Base-by-base conservation (phyloP, 2,797 vertebrate species). In the Cichlasoma orientale region DNA sequence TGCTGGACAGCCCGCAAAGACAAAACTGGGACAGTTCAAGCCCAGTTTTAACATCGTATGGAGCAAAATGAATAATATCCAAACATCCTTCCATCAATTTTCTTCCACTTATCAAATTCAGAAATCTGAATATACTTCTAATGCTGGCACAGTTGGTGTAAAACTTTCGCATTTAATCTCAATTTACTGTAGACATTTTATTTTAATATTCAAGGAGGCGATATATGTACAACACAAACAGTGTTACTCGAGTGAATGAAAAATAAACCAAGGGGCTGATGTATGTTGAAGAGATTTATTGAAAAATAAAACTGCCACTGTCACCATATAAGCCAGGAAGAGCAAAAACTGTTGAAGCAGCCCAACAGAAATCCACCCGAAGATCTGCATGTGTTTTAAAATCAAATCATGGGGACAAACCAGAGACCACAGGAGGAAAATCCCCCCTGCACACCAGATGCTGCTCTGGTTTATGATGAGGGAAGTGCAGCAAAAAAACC, bases 271-370 rank as follows among this genome's bases (percentile, higher is more conserved):
- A 52, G 19, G 58, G 7, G 72, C 12, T 3, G 9, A 52, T 7
- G 27, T 79, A 59, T 70, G 79, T 89, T 72, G 78, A 89, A 79
- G 79, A 88, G 33, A 79, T 95, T 94, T 95, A 94, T 93, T 94
- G 71, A 84, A 92, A 94, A 94, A 91, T 92, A 90, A 93, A 94
- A 93, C 85, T 79, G 89, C 84, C 86, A 90, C 76, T 77, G 75
- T 75, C 68, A 78, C 56, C 70, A 84, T 68, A 79, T 31, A 80
- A 89, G 78, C 83, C 78, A 86, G 81, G 56, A 88, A 92, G 19
- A 41, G 11, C 29, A 68, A 29, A 19, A 89, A 84, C 73, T 75
- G 77, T 82, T 85, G 77, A 86, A 90, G 77, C 80, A 92, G 84
- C 85, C 89, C 86, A 74, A 77, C 78, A 87, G 55, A 87, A 89